These are phyloP conservation scores for Proteles cristata DNA, from an alignment of 2,113 vertebrate species.

Conservation along the genomic window DNA sequence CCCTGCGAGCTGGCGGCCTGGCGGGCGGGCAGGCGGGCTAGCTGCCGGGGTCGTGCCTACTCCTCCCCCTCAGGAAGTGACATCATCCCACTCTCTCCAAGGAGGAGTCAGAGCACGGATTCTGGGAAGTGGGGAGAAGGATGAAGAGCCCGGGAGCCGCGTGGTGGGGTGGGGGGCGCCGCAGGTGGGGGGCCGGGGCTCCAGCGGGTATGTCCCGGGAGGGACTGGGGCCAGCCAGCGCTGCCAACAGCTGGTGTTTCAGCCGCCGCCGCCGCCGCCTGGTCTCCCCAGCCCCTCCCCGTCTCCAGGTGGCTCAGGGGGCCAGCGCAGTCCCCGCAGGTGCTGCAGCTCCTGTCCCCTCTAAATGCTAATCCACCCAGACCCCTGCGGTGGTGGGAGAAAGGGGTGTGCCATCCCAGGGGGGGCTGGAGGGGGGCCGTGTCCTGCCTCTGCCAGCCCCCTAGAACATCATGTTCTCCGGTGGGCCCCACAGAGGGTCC, in stretches of 20 bases:
- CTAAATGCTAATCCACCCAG: background rate
- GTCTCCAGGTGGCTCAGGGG: background rate
- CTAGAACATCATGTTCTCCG: background rate
- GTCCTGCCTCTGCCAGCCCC: background rate
- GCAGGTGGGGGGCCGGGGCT: background rate
- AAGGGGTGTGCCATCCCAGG: background rate
- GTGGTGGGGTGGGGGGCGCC: background rate
- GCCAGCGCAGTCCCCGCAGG: background rate
- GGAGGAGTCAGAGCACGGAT: conserved; percentile 78
- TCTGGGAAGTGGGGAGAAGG: conserved; percentile 82
- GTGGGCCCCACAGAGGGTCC: fast-evolving
- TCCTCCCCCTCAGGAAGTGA: conserved; percentile 85
- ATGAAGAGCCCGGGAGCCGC: background rate
- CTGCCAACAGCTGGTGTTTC: background rate
- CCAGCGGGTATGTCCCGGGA: too few species aligned
- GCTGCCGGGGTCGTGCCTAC: conserved; percentile 80
- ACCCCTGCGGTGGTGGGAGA: background rate
- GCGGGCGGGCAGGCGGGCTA: conserved; percentile 39
- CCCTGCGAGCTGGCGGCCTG: conserved; percentile 22
- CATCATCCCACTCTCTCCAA: conserved; percentile 82
- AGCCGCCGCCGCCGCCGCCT: too few species aligned
- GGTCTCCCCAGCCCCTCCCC: background rate
- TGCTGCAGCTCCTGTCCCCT: background rate
- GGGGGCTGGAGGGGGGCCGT: background rate
- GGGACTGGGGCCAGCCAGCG: background rate